These are phyloP conservation scores for Lathronympha strigana DNA, from an alignment of 2,888 invertebrate genomes.

Conservation along the genomic window DNA sequence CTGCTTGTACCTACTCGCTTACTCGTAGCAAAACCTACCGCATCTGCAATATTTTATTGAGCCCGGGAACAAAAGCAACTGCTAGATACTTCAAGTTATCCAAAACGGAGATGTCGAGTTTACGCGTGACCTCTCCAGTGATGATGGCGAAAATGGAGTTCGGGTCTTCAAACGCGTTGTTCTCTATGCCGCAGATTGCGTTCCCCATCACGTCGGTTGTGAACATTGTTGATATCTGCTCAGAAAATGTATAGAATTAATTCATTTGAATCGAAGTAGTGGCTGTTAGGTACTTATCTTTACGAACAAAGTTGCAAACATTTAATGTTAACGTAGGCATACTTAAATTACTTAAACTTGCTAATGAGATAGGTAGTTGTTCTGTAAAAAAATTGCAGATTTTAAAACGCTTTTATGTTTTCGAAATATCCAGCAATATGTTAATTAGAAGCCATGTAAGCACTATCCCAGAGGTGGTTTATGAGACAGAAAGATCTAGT, in stretches of 20 bases:
- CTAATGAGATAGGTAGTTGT: too few species aligned
- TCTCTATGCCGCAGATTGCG: constrained; percentile 45
- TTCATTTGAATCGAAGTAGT: too few species aligned
- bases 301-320: too few species aligned
- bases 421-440: too few species aligned
- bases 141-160: constrained; percentile 44
- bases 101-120: constrained; percentile 36
- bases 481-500: too few species aligned
- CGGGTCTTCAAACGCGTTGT: constrained; percentile 43
- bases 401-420: too few species aligned
- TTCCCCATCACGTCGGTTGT: constrained; percentile 48
- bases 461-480: too few species aligned
- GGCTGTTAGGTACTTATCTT: too few species aligned
- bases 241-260: constrained; percentile 1
- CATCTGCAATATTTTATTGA: constrained; percentile 14
- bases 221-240: constrained; percentile 44
- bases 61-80: background rate
- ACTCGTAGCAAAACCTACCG: background rate
- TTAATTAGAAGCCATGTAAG: too few species aligned
- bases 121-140: constrained; percentile 36
- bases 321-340: too few species aligned
- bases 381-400: too few species aligned
- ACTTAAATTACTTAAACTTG: too few species aligned
- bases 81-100: constrained; percentile 36
- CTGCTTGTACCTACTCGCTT: background rate